These are phyloP conservation scores for Cyanoderma ruficeps DNA, from an alignment of 2,113 vertebrate genomes.

Conservation along the genomic window DNA sequence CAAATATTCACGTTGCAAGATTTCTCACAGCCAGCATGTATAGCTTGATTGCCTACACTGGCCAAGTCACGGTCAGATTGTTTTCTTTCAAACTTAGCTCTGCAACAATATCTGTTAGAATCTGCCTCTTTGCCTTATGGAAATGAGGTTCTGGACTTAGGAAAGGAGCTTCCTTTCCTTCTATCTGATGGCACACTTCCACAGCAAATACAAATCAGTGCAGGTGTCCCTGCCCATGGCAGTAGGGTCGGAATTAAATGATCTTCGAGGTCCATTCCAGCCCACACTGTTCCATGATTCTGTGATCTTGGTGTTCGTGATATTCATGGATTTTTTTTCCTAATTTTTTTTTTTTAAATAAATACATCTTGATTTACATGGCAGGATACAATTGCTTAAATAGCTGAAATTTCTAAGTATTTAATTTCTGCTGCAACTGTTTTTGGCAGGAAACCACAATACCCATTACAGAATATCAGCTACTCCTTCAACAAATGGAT, in stretches of 20 bases:
- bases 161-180: not conserved
- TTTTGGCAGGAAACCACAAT: not conserved
- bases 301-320: not conserved
- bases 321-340: not conserved
- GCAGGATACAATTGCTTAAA: not conserved
- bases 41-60: not conserved
- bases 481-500: not conserved
- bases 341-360: not conserved
- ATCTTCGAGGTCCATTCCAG: not conserved
- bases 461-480: not conserved
- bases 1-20: not conserved
- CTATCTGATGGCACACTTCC: not conserved
- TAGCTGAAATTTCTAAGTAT: not conserved
- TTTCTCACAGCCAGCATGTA: not conserved
- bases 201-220: not conserved
- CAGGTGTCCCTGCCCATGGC: not conserved
- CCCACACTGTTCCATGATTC: not conserved
- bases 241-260: not conserved
- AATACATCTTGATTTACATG: not conserved
- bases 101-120: not conserved
- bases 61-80: not conserved
- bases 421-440: not conserved
- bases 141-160: not conserved
- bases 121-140: not conserved
- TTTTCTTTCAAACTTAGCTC: not conserved